A percentile compares a stretch with the other conserved stretches of the same genome.
phyloP scores from a whole-genome alignment of 1,140 invertebrate genomes.

The Eumaeus atala region DNA sequence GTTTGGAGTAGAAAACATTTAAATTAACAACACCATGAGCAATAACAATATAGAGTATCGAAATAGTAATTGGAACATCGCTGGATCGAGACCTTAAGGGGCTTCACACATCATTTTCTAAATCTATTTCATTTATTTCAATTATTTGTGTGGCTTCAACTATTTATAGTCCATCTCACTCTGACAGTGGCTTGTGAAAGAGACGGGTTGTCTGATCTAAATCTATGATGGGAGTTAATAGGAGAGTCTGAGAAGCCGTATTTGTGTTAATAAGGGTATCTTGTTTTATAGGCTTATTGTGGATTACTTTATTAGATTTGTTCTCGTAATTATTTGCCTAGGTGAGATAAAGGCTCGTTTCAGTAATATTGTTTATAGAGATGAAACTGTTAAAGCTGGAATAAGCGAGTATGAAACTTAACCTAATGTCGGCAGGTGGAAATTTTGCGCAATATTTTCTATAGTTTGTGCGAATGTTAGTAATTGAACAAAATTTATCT shows the following conservation, averaged over 20 bases:
- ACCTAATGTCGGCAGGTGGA: too few species aligned
- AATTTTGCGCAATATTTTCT: too few species aligned
- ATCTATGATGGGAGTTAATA: slow-evolving; percentile 5
- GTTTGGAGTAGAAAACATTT: too few species aligned
- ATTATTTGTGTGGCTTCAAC: slow-evolving; percentile 11
- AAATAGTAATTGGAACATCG: slow-evolving; percentile 3
- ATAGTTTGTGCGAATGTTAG: too few species aligned
- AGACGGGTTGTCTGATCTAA: slow-evolving; percentile 8
- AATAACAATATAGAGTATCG: neutral
- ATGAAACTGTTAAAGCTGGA: too few species aligned
- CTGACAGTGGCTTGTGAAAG: neutral
- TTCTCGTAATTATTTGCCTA: slow-evolving; percentile 3
- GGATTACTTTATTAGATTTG: slow-evolving; percentile 10
- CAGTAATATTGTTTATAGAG: too few species aligned
- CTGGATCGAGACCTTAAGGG: neutral
- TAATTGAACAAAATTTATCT: too few species aligned
- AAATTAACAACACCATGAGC: too few species aligned
- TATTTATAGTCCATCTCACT: neutral
- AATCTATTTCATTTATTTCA: slow-evolving; percentile 12
- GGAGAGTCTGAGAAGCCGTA: slow-evolving; percentile 5
- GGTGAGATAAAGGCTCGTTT: neutral
- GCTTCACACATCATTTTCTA: slow-evolving; percentile 1
- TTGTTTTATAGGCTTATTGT: slow-evolving; percentile 10
- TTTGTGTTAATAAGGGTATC: slow-evolving; percentile 11
- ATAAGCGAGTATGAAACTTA: too few species aligned